Base-by-base conservation (phyloP, 2,797 vertebrate genomes). In the Eupleurogrammus muticus region DNA sequence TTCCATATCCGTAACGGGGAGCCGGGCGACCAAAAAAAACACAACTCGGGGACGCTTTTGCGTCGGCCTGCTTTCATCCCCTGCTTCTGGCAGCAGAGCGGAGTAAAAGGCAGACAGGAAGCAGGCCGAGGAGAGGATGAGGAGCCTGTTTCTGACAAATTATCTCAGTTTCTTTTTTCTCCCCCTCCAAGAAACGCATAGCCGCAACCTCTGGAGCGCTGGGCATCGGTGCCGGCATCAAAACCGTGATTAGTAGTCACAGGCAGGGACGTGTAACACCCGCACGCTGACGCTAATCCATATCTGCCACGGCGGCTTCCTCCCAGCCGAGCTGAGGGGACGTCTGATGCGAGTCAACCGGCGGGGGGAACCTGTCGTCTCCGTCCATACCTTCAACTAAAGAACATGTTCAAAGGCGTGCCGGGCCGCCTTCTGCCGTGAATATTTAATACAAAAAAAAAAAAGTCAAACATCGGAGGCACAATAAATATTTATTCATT, bases 41-140 rank as follows among this genome's bases (percentile, higher is more conserved):
- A 48, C 70, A 76, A 44, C 85, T 90, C 88, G 82, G 81, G 70
- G 66, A 83, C 76, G 74, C 86, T 93, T 93, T 94, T 85, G 93
- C 92, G 92, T 91, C 11, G 60, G 66, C 55, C 77, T 57, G 21
- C 88, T 93, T 93, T 94, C 90, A 94, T 93, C 90, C 88, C 55
- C 28, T 28, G 73, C 82, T 82, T 90, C 82, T 87, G 79, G 81
- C 81, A 90, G 84, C 65, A 48, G 73, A 70, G 75, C 17, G 68
- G 77, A 64, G 81, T 82, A 78, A 60, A 77, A 84, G 80, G 77
- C 66, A 56, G 80, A 81, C 66, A 60, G 64, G 57, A 84, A 75
- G 85, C n/a, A 60, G 78, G 78, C 68, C 57, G 83, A 81, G 79
- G 73, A 79, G 79, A 78, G 75, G 62, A 72, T 55, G 56, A 79